phyloP scores from a whole-genome alignment of 2,797 vertebrate genomes.

The Scolopax bukidnonensis region DNA sequence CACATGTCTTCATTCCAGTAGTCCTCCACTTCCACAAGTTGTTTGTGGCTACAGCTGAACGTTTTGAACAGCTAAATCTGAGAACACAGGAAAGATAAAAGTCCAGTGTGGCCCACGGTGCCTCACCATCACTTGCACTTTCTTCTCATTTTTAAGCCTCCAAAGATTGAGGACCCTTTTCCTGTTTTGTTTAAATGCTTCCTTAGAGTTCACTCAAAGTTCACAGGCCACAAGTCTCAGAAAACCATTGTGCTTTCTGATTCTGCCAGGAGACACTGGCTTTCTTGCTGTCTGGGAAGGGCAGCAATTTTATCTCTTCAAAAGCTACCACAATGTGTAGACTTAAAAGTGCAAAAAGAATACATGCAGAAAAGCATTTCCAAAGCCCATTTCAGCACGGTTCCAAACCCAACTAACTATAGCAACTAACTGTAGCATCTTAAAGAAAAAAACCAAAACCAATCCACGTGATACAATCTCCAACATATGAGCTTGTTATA shows the following conservation, averaged over 20 bases:
- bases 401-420: background rate
- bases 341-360: background rate
- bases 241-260: background rate
- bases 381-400: background rate
- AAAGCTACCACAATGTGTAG: background rate
- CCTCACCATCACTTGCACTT: slow-evolving; percentile 44
- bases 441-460: background rate
- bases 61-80: background rate
- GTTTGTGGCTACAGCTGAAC: background rate
- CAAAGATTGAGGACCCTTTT: slow-evolving; percentile 32
- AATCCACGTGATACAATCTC: background rate
- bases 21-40: background rate
- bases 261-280: background rate
- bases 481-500: background rate
- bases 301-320: background rate
- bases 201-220: slow-evolving; percentile 37
- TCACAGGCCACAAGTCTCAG: background rate
- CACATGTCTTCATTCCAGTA: background rate
- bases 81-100: slow-evolving; percentile 36
- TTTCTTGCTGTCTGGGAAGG: background rate
- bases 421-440: background rate
- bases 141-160: background rate
- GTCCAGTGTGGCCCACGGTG: accelerated
- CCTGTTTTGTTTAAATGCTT: slow-evolving; percentile 53
- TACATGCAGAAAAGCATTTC: background rate